Evolutionary conservation across 2,113 vertebrate species (phyloP), one percentile per base, ranked within the genome.

Genomic region (Dinomys branickii): DNA sequence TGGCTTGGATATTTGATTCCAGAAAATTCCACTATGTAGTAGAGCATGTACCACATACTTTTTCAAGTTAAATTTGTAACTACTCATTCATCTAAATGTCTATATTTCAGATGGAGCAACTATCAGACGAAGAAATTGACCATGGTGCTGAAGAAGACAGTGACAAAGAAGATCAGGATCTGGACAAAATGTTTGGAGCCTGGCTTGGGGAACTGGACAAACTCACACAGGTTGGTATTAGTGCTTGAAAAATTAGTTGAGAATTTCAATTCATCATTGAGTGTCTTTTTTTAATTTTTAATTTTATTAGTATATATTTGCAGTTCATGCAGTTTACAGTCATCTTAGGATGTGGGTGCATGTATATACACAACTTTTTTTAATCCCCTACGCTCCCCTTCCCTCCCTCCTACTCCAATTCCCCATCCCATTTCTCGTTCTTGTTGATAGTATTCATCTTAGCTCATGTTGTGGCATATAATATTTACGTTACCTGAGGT

Each of bases 101-200:
- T 97, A 26, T 95, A 58, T 98, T 94, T 38, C 97, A 99, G 99
- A 99, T 99, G 99, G 99, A 99, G 91, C 99, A 99, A 93, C 98
- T 99, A 5, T 99, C 99, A 20, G 99, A 99, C 98, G 99, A 99
- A 82, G 99, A 99, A 98, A 96, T 99, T 98, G 99, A 99, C 97
- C 99, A 99, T 98, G 99, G 99, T 83, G 99, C 99, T 0, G 99
- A 99, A 98, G 99, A 99, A 98, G 99, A 99, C 94, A 99, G 99
- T 67, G 99, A 99, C 98, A 99, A 99, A 98, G 99, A 99, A 98
- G 99, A 99, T 98, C 99, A 99, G 96, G 99, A 99, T 98, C 98
- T 99, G 85, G 99, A 99, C 98, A 99, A 99, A 98, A 99, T 99
- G 99, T 99, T 99, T 98, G 99, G 99, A 26, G 99, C 99, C 90